A percentile compares a stretch with the other conserved stretches of the same genome.
These are phyloP conservation scores for Agapostemon virescens DNA, from an alignment of 2,888 invertebrate species.

Conservation along the genomic window DNA sequence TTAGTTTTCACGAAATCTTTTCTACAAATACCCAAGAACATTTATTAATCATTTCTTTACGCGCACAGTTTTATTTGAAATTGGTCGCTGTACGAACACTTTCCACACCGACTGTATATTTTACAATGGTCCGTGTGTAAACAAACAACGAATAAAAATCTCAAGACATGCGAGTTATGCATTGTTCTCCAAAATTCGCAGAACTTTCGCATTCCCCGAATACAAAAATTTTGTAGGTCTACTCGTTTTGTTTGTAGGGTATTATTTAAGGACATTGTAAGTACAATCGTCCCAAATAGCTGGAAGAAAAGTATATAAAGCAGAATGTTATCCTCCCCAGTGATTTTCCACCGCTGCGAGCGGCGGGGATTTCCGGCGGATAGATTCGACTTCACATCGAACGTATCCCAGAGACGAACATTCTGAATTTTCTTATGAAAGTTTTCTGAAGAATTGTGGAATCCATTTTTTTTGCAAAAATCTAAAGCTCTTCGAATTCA, in stretches of 20 bases:
- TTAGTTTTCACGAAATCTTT: no score
- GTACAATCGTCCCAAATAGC: slow-evolving; percentile 13
- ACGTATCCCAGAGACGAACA: not conserved
- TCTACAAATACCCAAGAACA: no score
- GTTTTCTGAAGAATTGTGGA: not conserved
- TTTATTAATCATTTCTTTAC: no score
- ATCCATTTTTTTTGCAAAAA: slow-evolving; percentile 29
- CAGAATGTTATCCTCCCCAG: not conserved
- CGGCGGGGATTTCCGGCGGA: not conserved
- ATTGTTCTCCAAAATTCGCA: not conserved
- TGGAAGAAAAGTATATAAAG: slow-evolving; percentile 9
- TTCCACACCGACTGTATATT: no score
- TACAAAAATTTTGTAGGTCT: slow-evolving; percentile 16
- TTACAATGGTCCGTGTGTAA: not conserved
- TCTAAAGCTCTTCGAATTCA: not conserved
- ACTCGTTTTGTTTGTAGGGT: not conserved
- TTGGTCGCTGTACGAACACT: no score
- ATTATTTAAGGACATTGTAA: slow-evolving; percentile 3
- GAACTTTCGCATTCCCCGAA: not conserved
- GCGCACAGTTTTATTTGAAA: no score
- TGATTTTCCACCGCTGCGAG: not conserved
- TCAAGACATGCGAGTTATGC: not conserved
- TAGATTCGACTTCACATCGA: not conserved
- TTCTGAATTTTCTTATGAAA: not conserved
- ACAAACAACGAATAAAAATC: not conserved